These are phyloP conservation scores for Ameiurus melas DNA, from an alignment of 2,113 vertebrate species.

Conservation along the genomic window DNA sequence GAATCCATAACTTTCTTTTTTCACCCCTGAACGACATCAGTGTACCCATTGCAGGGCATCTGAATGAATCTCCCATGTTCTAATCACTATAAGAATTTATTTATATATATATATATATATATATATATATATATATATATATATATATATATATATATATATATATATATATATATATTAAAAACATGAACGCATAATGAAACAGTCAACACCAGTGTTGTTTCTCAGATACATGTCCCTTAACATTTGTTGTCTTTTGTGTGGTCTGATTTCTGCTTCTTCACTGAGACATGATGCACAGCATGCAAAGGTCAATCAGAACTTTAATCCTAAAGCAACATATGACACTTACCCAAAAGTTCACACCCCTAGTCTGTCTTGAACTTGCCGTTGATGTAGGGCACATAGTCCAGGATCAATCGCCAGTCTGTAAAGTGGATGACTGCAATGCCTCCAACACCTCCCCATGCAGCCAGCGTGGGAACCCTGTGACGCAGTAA, in stretches of 20 bases:
- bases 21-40: too few species aligned
- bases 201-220: background rate
- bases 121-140: background rate
- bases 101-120: background rate
- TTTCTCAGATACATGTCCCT: background rate
- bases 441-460: slow-evolving; percentile 73
- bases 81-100: too few species aligned
- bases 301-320: background rate
- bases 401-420: slow-evolving; percentile 86
- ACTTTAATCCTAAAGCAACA: background rate
- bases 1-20: too few species aligned
- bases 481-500: slow-evolving; percentile 75
- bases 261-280: background rate
- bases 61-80: too few species aligned
- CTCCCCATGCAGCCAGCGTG: slow-evolving; percentile 77
- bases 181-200: background rate
- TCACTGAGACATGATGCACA: background rate
- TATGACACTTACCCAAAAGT: background rate
- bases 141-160: background rate
- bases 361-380: slow-evolving; percentile 71
- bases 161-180: background rate
- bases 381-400: slow-evolving; percentile 87
- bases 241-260: background rate
- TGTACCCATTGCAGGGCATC: too few species aligned
- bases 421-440: slow-evolving; percentile 90